Evolutionary conservation across 2,797 vertebrate species (phyloP).

Genomic region (Otolemur crassicaudatus): DNA sequence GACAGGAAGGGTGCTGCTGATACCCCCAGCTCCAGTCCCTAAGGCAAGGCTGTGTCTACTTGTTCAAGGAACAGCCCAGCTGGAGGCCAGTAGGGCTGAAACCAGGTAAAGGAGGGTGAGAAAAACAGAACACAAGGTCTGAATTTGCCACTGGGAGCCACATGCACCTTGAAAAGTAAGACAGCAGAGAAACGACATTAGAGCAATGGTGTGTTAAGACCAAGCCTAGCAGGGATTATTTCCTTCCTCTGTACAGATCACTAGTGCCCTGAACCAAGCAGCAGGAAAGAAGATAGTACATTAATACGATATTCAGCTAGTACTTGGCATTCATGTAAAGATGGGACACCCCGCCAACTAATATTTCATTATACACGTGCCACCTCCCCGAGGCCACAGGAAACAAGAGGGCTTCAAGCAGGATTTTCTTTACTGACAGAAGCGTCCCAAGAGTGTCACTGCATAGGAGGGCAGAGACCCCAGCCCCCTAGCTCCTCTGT

Average conservation of each 20-base stretch:
- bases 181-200: not conserved
- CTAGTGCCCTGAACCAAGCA: not conserved
- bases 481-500: not conserved
- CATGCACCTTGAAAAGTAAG: not conserved
- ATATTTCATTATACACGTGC: not conserved
- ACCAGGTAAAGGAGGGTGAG: not conserved
- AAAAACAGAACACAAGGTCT: not conserved
- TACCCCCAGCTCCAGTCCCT: not conserved
- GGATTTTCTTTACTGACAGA: not conserved
- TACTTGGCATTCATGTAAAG: not conserved
- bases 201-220: not conserved
- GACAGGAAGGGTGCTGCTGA: too few relatives aligned
- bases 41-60: not conserved
- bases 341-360: not conserved
- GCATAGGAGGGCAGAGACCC: not conserved
- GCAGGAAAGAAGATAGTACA: not conserved
- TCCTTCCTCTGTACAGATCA: slow-evolving; percentile 31
- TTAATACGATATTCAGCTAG: not conserved
- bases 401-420: not conserved
- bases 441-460: not conserved
- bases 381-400: not conserved
- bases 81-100: not conserved
- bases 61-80: not conserved
- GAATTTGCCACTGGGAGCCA: slow-evolving; percentile 7
- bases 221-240: not conserved